Percentiles rank a stretch among this genome's conserved stretches.
These are phyloP conservation scores for Tragopan temminckii DNA, from an alignment of 2,797 vertebrate species.

Conservation along the genomic window DNA sequence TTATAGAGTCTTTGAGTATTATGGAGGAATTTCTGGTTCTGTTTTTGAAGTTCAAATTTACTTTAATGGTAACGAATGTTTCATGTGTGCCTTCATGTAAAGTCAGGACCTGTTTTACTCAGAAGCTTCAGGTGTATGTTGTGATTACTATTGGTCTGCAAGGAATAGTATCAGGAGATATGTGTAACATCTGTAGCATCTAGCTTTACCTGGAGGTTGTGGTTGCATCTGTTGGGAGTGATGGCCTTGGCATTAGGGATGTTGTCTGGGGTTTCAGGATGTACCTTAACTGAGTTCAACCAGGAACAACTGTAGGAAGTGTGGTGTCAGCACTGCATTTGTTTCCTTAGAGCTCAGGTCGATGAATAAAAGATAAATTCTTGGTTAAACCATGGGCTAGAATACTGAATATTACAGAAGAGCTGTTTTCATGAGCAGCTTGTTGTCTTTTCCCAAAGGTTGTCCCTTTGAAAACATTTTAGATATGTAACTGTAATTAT, in stretches of 20 bases:
- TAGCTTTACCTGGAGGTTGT: neutral
- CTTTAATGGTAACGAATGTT: neutral
- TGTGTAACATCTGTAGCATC: neutral
- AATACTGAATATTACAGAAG: neutral
- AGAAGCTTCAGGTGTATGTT: neutral
- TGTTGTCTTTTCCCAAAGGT: neutral
- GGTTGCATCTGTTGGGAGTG: neutral
- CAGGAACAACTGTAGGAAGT: neutral
- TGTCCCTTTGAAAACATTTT: neutral
- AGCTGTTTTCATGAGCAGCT: neutral
- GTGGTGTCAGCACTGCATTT: rapidly evolving
- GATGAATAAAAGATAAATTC: neutral
- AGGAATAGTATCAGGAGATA: neutral
- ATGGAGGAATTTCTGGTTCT: neutral
- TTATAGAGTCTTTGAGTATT: neutral
- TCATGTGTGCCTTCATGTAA: rapidly evolving
- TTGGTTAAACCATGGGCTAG: neutral
- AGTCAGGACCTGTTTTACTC: neutral
- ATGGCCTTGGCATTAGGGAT: neutral
- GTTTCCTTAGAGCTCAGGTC: neutral
- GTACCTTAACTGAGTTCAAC: neutral
- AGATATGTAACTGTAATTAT: neutral
- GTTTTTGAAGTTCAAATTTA: neutral
- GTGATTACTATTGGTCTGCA: neutral
- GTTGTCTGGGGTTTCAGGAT: neutral